These are phyloP conservation scores for Andrena camellia DNA, from an alignment of 2,888 invertebrate species.

Conservation along the genomic window DNA sequence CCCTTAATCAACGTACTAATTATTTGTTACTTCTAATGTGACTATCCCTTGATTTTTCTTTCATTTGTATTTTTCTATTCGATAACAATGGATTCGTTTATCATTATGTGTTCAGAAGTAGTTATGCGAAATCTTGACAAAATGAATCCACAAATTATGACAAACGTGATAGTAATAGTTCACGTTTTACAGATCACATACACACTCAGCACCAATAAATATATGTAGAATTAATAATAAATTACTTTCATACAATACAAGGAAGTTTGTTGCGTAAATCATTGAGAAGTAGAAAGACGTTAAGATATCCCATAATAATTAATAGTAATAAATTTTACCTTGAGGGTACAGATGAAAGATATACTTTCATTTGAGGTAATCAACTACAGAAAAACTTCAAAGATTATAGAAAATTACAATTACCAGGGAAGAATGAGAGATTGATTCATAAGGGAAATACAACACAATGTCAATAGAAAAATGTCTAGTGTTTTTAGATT, in stretches of 20 bases:
- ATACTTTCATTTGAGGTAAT: constrained; percentile 8
- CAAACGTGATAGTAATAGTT: too few species aligned
- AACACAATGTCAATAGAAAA: constrained; percentile 29
- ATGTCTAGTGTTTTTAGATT: constrained; percentile 33
- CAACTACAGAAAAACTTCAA: constrained; percentile 22
- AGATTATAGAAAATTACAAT: constrained; percentile 36
- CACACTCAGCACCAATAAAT: constrained; percentile 52
- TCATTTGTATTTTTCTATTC: constrained; percentile 9
- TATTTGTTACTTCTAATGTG: constrained; percentile 5
- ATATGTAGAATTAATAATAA: constrained; percentile 53
- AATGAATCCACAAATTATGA: constrained; percentile 20
- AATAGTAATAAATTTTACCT: constrained; percentile 14
- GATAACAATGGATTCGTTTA: neutral
- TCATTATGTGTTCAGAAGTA: constrained; percentile 27
- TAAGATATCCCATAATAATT: constrained; percentile 38
- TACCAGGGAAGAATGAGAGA: constrained; percentile 17
- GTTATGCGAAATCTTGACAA: constrained; percentile 66
- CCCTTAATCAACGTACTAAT: neutral
- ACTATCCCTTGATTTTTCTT: neutral
- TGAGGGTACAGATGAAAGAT: neutral
- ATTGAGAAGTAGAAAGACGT: constrained; percentile 26
- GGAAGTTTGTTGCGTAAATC: constrained; percentile 24
- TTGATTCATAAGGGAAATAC: constrained; percentile 40
- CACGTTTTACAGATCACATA: constrained; percentile 10
- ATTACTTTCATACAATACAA: constrained; percentile 39